Evolutionary conservation across 2,888 invertebrate species (phyloP), one percentile per base, ranked within the genome.

Genomic region (Apeira syringaria): DNA sequence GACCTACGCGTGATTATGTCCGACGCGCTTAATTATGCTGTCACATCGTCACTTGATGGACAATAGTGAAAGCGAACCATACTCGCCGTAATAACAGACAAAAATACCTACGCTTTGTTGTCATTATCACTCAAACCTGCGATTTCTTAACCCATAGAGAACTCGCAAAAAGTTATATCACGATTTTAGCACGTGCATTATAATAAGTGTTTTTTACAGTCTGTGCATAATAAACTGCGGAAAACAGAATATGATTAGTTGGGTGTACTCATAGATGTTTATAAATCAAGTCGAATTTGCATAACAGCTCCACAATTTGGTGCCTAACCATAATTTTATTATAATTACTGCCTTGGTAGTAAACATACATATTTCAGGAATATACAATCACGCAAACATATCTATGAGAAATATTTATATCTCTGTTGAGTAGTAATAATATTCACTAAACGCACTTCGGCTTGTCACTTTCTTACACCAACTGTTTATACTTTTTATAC

Each of bases 1-100:
- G 80, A 79, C 74, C 74, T 74, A 67, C 61, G 68, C 79, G 77
- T 82, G 85, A 81, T 84, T 84, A 76, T 80, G 74, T 80, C 74
- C 78, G 79, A 78, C 79, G 74, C 79, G 83, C 81, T 85, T 88
- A 89, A 89, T 89, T 89, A 88, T 82, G 80, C 82, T 87, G 87
- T 88, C 88, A 84, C 74, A 82, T 80, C 80, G 83, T 79, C 85
- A 76, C 80, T 80, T 79, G 82, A 84, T 78, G 80, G 70, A 73
- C 64, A 71, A 76, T 79, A 85, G 88, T 87, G 88, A 89, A 89
- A 89, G 88, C 76, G 70, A 74, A 68, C 71, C 56, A 68, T 79
- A 74, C 76, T 59, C 58, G 62, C 66, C 40, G 61, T 80, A 80
- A 82, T 83, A 72, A 81, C 77, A 76, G 69, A 68, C 63, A 61